Conservation (phyloP, 2,888 invertebrate genomes). For the Cephus sareptanus region DNA sequence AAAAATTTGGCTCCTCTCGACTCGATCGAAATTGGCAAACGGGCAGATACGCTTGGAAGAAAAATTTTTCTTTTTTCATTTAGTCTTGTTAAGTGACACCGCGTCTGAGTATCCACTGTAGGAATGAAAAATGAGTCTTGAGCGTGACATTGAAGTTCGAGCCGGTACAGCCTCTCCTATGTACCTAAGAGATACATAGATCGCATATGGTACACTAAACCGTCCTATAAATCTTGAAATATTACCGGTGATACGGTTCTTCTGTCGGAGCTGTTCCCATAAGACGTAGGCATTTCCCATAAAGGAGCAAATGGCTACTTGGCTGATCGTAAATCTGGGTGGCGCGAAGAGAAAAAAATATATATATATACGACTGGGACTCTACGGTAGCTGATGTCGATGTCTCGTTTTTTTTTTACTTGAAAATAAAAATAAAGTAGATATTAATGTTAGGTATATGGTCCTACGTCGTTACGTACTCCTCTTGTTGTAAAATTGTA, state of each 20-base stretch:
- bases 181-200: not conserved
- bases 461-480: not conserved
- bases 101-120: not conserved
- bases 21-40: not conserved
- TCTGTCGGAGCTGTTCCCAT: not conserved
- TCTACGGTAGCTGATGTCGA: not conserved
- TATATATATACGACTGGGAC: not conserved
- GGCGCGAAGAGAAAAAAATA: not conserved
- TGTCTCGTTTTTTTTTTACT: not conserved
- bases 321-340: not conserved
- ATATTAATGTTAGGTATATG: not conserved
- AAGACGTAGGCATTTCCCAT: not conserved
- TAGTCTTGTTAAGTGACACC: not conserved
- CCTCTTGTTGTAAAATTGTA: not conserved
- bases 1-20: not conserved
- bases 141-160: not conserved
- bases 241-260: not conserved
- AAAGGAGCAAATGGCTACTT: not conserved
- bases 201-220: not conserved
- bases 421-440: not conserved
- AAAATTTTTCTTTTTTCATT: not conserved
- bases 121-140: not conserved
- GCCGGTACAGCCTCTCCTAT: not conserved
- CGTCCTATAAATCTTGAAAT: not conserved
- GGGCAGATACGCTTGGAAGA: not conserved